Base-by-base conservation (phyloP, 2,113 vertebrate genomes). In the human (Homo sapiens) region DNA sequence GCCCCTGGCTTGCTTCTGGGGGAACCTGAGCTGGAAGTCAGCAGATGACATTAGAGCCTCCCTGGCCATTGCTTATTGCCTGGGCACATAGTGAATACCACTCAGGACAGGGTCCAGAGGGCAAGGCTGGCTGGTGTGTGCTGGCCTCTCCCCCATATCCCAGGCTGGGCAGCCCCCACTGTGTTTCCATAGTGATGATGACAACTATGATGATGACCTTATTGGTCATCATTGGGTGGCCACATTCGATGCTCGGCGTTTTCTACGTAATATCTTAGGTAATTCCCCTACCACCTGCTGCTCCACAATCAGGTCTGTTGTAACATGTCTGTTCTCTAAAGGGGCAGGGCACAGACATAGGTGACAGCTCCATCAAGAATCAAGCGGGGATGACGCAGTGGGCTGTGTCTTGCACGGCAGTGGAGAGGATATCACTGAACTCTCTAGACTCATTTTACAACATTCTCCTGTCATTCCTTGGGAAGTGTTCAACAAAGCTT, bases 401-500 rank as follows among this genome's bases (percentile, higher is more conserved):
- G 81, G 32, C n/a, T 81, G 48, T 7, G n/a, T 40, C 64, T 87
- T 8, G 23, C 64, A 2, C 14, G 12, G 52, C n/a, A 73, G 10
- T 1, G 10, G 13, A 59, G 59, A 30, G 64, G 48, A 20, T 32
- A 23, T 5, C 20, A 6, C 20, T 18, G 61, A 93, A 68, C 23
- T 40, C 52, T 86, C 35, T 43, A 66, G 25, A 22, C 18, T 52
- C 45, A 50, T 55, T 86, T 84, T 61, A 12, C 30, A 75, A 35
- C 40, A 66, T 84, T 70, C 66, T 73, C 25, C 90, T 40, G 35
- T 45, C 20, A 64, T 73, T 80, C 50, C 83, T 78, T n/a, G 76
- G 90, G 70, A 92, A 55, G 32, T 27, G 30, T 81, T 94, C 96
- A 90, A 48, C 50, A 93, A 75, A 94, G 70, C 88, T 61, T 87